A percentile compares a stretch with the other conserved stretches of the same genome.
phyloP scores from a whole-genome alignment of 2,888 invertebrate genomes.

The Phengaris arion region DNA sequence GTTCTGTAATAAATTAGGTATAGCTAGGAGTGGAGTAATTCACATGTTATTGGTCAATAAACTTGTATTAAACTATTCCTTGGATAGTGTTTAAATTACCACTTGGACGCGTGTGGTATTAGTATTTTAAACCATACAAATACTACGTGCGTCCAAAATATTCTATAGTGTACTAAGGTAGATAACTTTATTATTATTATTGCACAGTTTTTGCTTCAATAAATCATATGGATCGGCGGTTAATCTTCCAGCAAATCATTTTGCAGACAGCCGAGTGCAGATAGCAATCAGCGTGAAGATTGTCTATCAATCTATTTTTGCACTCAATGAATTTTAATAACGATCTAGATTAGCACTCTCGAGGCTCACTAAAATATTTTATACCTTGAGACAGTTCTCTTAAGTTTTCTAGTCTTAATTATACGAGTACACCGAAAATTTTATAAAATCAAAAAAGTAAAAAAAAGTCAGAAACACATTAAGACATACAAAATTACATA shows the following conservation, averaged over 20 bases:
- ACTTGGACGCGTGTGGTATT: too few relatives aligned
- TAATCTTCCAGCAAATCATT: slow-evolving; percentile 14
- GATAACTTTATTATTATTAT: not conserved
- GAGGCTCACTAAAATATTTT: slow-evolving; percentile 15
- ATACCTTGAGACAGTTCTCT: not conserved
- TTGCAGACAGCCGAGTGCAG: not conserved
- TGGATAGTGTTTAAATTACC: not conserved
- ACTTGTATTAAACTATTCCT: too few relatives aligned
- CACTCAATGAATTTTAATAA: slow-evolving; percentile 17
- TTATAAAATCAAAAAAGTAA: too few relatives aligned
- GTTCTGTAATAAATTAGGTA: not conserved
- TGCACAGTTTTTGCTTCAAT: slow-evolving; percentile 3
- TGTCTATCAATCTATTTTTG: slow-evolving; percentile 20
- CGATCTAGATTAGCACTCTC: slow-evolving; percentile 8
- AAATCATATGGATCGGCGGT: slow-evolving; percentile 4
- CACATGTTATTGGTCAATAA: not conserved
- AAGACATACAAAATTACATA: too few relatives aligned
- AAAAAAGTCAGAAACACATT: too few relatives aligned
- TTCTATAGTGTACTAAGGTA: not conserved
- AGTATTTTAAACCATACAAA: not conserved
- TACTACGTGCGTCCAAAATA: not conserved
- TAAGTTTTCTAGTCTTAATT: not conserved
- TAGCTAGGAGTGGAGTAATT: not conserved
- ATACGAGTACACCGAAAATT: not conserved
- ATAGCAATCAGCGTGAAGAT: slow-evolving; percentile 9